Base-by-base conservation (phyloP, 2,113 vertebrate genomes). In the Rhipidura dahli region DNA sequence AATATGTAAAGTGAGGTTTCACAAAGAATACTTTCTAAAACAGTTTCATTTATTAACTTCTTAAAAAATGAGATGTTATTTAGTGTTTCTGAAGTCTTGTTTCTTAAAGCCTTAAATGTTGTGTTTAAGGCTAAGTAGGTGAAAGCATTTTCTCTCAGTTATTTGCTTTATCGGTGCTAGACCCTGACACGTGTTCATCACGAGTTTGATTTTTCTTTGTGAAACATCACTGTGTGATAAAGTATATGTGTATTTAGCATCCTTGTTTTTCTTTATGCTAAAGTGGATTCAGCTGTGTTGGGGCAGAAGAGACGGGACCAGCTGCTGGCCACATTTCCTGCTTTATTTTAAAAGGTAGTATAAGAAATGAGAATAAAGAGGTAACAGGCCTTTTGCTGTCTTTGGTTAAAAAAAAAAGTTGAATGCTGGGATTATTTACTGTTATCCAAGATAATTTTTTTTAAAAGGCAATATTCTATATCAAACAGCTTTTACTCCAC, bases 231-330 rank as follows among this genome's bases (percentile, higher is more conserved):
- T 98, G 87, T 96, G 98, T 98, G 94, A 97, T 97, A 93, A 98
- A 98, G 98, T 98, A 98, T 98, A 97, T 98, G 98, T 98, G 98
- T 98, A 99, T 99, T 99, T 99, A 99, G 99, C 98, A 98, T 98
- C 99, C 98, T 99, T 99, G 98, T 99, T 99, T 99, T 99, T 99
- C 98, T 99, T 99, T 99, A 99, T 99, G 99, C 99, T 99, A 98
- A 99, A 99, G 99, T 99, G 99, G 99, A 99, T 98, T 99, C 99
- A 99, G 98, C 99, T 99, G 98, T 98, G 98, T 98, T 98, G 99
- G 99, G 98, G 98, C 98, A 97, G 99, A 99, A 99, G 99, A 99
- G 98, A 98, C 99, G 98, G 99, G 99, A 99, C 99, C 99, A 98
- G 99, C 99, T 98, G 98, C 99, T 98, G 98, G 98, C 98, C 98